phyloP scores from a whole-genome alignment of 1,140 invertebrate genomes.

The Caenorhabditis brenneri region DNA sequence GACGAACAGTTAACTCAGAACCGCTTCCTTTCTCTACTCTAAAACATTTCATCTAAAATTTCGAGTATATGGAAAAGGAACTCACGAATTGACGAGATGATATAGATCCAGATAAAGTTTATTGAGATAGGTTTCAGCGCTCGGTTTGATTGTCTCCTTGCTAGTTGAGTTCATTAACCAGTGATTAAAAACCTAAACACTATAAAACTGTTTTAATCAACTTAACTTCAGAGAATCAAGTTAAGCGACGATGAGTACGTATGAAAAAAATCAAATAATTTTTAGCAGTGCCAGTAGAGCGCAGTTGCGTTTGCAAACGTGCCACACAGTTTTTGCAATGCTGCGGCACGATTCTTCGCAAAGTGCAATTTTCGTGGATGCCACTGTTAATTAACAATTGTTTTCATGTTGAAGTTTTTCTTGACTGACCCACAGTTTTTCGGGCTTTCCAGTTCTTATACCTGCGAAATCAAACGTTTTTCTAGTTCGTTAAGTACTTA shows the following conservation, averaged over 20 bases:
- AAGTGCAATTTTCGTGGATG: too few relatives aligned
- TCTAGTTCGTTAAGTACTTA: too few relatives aligned
- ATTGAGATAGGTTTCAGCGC: neutral
- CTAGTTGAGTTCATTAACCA: conserved; percentile 6
- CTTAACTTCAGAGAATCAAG: neutral
- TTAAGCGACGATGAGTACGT: neutral
- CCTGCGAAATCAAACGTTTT: too few relatives aligned
- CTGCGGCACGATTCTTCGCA: neutral
- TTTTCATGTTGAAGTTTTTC: too few relatives aligned
- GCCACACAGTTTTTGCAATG: neutral
- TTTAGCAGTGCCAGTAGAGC: neutral
- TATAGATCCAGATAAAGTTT: conserved; percentile 22
- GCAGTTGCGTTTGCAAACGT: neutral
- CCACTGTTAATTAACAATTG: too few relatives aligned
- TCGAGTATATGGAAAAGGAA: neutral
- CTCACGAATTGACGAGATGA: conserved; percentile 41
- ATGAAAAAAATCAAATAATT: neutral
- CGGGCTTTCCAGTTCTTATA: too few relatives aligned
- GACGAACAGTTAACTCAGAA: conserved; percentile 33
- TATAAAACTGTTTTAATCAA: neutral
- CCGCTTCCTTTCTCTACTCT: conserved; percentile 42
- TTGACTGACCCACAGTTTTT: too few relatives aligned
- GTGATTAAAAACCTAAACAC: neutral
- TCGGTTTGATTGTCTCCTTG: neutral
- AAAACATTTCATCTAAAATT: neutral